Evolutionary conservation across 2,797 vertebrate genomes (phyloP).

Genomic region (Melanogrammus aeglefinus): DNA sequence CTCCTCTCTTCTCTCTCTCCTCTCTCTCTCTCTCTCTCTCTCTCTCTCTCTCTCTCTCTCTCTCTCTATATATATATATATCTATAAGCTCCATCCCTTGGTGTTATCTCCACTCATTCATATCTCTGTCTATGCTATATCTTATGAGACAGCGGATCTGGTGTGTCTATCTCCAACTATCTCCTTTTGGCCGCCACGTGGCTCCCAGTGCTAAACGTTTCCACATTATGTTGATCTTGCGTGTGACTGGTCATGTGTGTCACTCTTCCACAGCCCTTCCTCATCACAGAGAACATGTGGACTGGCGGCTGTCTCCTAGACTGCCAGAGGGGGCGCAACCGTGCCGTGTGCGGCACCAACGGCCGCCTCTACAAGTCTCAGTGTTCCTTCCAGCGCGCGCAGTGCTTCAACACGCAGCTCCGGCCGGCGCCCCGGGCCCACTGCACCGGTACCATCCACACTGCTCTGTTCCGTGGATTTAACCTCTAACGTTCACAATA

Average conservation of each 20-base stretch:
- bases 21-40: not conserved
- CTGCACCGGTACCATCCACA: conserved; percentile 46
- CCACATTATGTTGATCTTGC: not conserved
- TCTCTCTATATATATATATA: too few relatives aligned
- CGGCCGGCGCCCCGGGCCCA: conserved; percentile 33
- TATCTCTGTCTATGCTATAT: not conserved
- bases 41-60: not conserved
- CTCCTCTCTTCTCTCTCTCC: not conserved
- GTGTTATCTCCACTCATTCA: not conserved
- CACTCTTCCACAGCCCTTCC: conserved; percentile 43
- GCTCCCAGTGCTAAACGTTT: not conserved
- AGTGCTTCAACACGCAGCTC: conserved; percentile 60
- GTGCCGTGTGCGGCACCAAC: conserved; percentile 63
- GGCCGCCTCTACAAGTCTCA: conserved; percentile 60
- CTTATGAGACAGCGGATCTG: not conserved
- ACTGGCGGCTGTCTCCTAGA: conserved; percentile 51
- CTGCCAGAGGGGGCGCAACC: conserved; percentile 59
- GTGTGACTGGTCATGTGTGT: conserved; percentile 9
- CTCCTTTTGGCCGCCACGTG: too few relatives aligned
- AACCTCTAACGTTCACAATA: not conserved
- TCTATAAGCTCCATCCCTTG: not conserved
- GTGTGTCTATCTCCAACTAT: not conserved
- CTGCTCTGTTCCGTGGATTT: not conserved
- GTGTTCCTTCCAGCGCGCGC: conserved; percentile 63
- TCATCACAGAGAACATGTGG: conserved; percentile 61